These are phyloP conservation scores for Morpho achilles DNA, from an alignment of 2,888 invertebrate genomes.

Conservation along the genomic window DNA sequence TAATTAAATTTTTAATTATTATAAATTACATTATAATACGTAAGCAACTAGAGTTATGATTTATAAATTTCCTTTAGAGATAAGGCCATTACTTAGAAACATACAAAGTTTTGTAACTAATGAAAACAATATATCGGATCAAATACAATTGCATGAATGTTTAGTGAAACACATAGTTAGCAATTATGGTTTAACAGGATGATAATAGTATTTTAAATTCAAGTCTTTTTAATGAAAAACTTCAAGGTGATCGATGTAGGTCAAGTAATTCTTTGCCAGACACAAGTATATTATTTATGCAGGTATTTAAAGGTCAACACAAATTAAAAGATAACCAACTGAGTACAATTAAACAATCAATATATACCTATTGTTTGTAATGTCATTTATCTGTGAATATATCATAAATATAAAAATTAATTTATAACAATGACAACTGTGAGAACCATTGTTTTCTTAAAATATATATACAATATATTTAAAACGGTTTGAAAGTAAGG, in stretches of 20 bases:
- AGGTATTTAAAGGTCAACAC: conserved; percentile 42
- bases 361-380: conserved; percentile 9
- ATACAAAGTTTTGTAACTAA: too few relatives aligned
- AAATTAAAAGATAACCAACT: conserved; percentile 25
- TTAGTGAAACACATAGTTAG: background rate
- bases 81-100: too few relatives aligned
- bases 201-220: conserved; percentile 7
- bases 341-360: conserved; percentile 16
- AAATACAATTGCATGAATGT: background rate
- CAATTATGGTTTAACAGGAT: conserved; percentile 3
- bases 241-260: conserved; percentile 44
- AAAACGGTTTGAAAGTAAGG: conserved; percentile 17
- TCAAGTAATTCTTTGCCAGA: conserved; percentile 47
- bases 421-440: too few relatives aligned
- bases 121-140: background rate
- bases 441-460: too few relatives aligned
- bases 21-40: too few relatives aligned
- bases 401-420: background rate
- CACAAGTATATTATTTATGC: conserved; percentile 39
- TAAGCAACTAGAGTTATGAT: too few relatives aligned
- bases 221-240: conserved; percentile 16
- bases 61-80: too few relatives aligned
- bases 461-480: background rate
- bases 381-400: background rate
- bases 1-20: too few relatives aligned